A percentile compares a stretch with the other conserved stretches of the same genome.
phyloP scores from a whole-genome alignment of 2,888 invertebrate genomes.

The Trachelus stipa region DNA sequence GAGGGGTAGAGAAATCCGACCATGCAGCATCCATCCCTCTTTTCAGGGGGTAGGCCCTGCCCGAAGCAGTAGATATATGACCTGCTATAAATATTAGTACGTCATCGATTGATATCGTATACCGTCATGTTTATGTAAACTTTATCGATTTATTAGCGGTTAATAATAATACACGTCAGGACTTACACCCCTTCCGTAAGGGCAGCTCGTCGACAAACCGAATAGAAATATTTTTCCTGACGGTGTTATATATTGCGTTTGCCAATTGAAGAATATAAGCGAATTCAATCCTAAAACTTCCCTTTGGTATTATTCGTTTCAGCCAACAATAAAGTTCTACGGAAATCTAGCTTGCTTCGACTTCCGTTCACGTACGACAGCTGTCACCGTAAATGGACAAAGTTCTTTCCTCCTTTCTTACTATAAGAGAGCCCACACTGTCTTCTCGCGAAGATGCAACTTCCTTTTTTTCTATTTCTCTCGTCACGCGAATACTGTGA shows the following conservation, averaged over 20 bases:
- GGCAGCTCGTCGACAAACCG: neutral
- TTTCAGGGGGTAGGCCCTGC: neutral
- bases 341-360: neutral
- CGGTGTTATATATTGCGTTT: neutral
- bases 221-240: no score
- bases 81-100: slow-evolving; percentile 28
- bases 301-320: neutral
- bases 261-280: neutral
- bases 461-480: neutral
- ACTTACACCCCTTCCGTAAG: neutral
- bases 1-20: slow-evolving; percentile 8
- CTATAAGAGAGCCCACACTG: neutral
- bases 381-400: neutral
- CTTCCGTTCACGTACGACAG: neutral
- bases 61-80: slow-evolving; percentile 2
- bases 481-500: neutral
- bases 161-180: neutral
- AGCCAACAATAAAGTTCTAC: neutral
- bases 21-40: slow-evolving; percentile 7
- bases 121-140: neutral
- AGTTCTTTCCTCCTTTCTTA: neutral
- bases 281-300: neutral
- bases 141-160: slow-evolving; percentile 7
- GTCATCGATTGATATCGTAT: slow-evolving; percentile 28
- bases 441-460: neutral